phyloP scores from a whole-genome alignment of 2,888 invertebrate genomes.

The Aphodius granarius region DNA sequence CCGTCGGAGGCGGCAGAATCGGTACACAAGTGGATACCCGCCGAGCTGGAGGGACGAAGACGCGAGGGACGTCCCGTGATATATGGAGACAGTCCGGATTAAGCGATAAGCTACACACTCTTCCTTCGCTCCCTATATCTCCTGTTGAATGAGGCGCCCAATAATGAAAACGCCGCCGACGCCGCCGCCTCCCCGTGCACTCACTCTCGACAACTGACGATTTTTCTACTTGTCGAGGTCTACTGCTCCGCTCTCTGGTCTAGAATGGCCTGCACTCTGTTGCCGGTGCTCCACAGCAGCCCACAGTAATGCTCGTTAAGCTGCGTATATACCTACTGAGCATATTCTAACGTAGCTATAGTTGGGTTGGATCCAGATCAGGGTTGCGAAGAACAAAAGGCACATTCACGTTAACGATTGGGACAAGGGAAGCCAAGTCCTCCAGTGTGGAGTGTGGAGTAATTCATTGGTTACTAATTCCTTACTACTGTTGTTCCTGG shows the following conservation, averaged over 20 bases:
- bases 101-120: slow-evolving; percentile 48
- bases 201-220: background rate
- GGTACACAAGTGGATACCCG: slow-evolving; percentile 17
- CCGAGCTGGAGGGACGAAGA: background rate
- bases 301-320: no score
- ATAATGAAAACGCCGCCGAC: slow-evolving; percentile 31
- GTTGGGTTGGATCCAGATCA: no score
- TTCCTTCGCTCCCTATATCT: slow-evolving; percentile 40
- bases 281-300: background rate
- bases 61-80: slow-evolving; percentile 37
- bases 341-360: no score
- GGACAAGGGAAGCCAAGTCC: no score
- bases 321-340: no score
- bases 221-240: slow-evolving; percentile 1
- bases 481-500: no score
- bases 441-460: no score
- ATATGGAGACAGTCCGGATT: slow-evolving; percentile 47
- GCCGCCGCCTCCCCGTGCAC: background rate
- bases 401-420: no score
- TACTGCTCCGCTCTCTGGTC: background rate
- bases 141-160: slow-evolving; percentile 46
- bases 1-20: slow-evolving; percentile 36
- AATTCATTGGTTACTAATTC: no score
- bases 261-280: background rate
- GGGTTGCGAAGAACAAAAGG: no score